Evolutionary conservation across 2,113 vertebrate genomes (phyloP).

Genomic region (Lampris megalopsis): DNA sequence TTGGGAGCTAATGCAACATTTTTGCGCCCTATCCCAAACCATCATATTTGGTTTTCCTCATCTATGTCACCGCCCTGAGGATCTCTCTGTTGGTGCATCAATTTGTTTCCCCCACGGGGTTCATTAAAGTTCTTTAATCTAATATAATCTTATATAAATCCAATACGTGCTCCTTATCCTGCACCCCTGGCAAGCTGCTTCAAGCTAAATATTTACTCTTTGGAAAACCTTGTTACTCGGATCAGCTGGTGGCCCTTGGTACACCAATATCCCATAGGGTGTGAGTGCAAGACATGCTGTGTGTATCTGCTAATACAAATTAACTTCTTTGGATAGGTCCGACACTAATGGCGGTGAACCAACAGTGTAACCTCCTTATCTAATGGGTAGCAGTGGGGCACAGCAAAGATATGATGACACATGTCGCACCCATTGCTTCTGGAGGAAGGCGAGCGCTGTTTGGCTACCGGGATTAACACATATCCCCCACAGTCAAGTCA

Average conservation of each 20-base stretch:
- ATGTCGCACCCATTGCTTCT: constrained; percentile 67
- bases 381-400: constrained; percentile 82
- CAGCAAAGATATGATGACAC: constrained; percentile 75
- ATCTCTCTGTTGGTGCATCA: no score
- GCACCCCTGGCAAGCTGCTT: constrained; percentile 53
- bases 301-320: constrained; percentile 82
- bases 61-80: no score
- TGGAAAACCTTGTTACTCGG: constrained; percentile 81
- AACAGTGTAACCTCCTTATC: constrained; percentile 78
- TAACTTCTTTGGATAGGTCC: constrained; percentile 76
- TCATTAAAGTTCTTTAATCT: no score
- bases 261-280: constrained; percentile 64
- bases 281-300: constrained; percentile 71
- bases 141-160: no score
- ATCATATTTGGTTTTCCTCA: no score
- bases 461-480: constrained; percentile 75
- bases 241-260: constrained; percentile 80
- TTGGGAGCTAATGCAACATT: no score
- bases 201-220: constrained; percentile 78
- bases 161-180: constrained; percentile 50
- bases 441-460: constrained; percentile 60
- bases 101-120: no score
- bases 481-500: constrained; percentile 72
- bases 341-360: constrained; percentile 80
- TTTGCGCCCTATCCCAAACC: no score